Conservation (phyloP, 2,797 vertebrate species). For the Heteromormyrus szaboi region DNA sequence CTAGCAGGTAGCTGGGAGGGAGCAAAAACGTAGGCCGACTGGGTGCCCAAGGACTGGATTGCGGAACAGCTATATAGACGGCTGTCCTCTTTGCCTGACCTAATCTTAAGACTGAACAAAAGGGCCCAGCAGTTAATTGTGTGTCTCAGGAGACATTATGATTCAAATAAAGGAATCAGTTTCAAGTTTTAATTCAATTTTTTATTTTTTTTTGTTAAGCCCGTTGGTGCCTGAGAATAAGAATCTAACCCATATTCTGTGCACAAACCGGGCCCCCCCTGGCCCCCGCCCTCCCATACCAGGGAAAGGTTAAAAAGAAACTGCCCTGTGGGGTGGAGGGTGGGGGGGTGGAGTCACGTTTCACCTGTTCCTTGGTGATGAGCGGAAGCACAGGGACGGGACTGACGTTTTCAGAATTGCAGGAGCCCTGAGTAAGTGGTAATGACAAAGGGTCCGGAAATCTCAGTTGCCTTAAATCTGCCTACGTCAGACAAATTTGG, state of each 20-base stretch:
- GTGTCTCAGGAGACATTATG: not conserved
- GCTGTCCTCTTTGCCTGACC: not conserved
- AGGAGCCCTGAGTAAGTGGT: not conserved
- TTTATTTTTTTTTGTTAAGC: not conserved
- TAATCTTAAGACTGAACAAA: not conserved
- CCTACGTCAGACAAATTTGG: not conserved
- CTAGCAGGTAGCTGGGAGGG: not conserved
- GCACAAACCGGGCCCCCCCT: not conserved
- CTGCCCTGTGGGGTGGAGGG: not conserved
- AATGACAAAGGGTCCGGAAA: not conserved
- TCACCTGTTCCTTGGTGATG: not conserved
- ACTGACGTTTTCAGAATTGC: not conserved
- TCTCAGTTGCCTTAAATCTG: not conserved
- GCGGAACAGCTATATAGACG: not conserved
- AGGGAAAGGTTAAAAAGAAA: not conserved
- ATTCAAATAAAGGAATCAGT: not conserved
- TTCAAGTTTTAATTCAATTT: not conserved
- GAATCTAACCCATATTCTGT: not conserved
- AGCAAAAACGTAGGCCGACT: not conserved
- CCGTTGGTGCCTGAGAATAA: not conserved
- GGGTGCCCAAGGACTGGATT: not conserved
- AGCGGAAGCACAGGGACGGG: not conserved
- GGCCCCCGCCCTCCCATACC: not conserved
- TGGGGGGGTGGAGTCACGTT: not conserved
- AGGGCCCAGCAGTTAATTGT: not conserved